Conservation (phyloP, 1,140 invertebrate species). For the Marisa cornuarietis region DNA sequence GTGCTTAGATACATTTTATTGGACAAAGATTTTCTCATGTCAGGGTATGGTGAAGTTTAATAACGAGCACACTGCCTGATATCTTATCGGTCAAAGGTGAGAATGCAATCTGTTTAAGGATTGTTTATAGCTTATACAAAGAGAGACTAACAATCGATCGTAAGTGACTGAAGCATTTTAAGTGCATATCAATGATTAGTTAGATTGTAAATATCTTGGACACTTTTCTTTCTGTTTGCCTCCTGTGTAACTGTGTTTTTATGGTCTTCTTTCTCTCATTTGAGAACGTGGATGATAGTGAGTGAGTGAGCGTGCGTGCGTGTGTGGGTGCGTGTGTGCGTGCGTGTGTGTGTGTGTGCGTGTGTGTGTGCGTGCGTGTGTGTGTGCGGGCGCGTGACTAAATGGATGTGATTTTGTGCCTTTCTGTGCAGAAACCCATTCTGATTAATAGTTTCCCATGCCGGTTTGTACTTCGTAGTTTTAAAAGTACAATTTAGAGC, state of each 20-base stretch:
- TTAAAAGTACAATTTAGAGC: too few relatives aligned
- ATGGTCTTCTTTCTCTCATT: conserved; percentile 19
- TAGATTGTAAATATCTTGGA: conserved; percentile 28
- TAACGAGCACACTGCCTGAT: too few relatives aligned
- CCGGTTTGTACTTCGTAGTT: too few relatives aligned
- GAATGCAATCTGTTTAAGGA: not conserved
- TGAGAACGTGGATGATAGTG: conserved; percentile 28
- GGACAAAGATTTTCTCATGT: not conserved
- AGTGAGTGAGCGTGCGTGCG: not conserved
- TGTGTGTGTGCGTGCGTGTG: not conserved
- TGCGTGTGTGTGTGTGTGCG: not conserved
- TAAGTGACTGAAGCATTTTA: conserved; percentile 37
- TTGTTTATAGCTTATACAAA: too few relatives aligned
- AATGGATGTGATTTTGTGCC: not conserved
- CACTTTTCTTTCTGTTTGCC: not conserved
- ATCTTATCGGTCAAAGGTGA: too few relatives aligned
- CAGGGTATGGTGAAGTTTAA: not conserved
- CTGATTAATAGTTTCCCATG: too few relatives aligned
- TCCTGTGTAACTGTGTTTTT: not conserved
- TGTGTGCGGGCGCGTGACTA: not conserved
- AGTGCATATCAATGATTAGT: conserved; percentile 46
- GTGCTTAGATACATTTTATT: not conserved
- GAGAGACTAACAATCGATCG: conserved; percentile 44
- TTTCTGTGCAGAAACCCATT: too few relatives aligned
- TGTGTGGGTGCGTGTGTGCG: not conserved